These are phyloP conservation scores for Apodemus sylvaticus DNA, from an alignment of 2,113 vertebrate genomes.

Conservation along the genomic window DNA sequence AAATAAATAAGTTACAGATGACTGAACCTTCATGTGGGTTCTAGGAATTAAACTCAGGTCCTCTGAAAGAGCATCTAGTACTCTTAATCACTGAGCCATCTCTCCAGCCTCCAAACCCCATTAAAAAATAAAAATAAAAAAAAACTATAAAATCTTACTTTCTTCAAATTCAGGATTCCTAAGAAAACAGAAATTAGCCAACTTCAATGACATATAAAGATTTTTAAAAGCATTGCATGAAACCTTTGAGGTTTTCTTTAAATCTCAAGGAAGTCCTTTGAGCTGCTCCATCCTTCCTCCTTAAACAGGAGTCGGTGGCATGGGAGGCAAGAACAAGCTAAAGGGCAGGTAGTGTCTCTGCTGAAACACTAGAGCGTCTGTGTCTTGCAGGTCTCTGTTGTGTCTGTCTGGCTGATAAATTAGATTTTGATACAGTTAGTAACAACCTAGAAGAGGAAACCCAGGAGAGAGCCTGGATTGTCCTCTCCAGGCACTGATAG, in stretches of 20 bases:
- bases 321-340: not conserved
- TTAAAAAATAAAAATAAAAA: not conserved
- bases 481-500: not conserved
- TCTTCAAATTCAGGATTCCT: slow-evolving; percentile 34
- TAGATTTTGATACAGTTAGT: slow-evolving; percentile 21
- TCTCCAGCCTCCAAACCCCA: not conserved
- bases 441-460: slow-evolving; percentile 9
- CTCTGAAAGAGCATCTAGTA: not conserved
- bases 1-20: too few relatives aligned
- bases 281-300: not conserved
- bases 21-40: not conserved
- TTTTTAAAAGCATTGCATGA: not conserved
- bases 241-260: slow-evolving; percentile 38
- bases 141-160: slow-evolving; percentile 54
- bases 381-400: not conserved
- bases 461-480: not conserved
- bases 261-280: not conserved
- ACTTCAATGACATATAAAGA: not conserved
- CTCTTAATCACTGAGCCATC: not conserved
- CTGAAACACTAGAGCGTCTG: not conserved
- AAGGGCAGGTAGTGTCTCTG: not conserved
- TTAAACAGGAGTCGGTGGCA: not conserved
- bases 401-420: not conserved
- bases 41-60: not conserved
- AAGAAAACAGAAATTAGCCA: not conserved